Evolutionary conservation across 1,140 invertebrate genomes (phyloP).

Genomic region (Eumaeus atala): DNA sequence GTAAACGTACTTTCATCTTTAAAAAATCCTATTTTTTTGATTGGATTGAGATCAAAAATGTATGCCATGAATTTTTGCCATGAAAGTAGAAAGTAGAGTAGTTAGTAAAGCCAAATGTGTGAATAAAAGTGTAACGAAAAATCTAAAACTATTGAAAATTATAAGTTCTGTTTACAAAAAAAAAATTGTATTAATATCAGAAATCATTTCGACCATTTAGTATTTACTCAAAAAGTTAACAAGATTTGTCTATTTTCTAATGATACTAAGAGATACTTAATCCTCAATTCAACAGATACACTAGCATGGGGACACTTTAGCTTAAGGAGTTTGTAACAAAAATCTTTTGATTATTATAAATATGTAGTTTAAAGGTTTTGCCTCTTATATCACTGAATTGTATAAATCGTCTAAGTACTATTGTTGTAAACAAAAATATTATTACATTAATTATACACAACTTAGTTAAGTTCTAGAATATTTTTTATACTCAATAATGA

Average conservation of each 20-base stretch:
- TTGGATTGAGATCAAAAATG: constrained; percentile 11
- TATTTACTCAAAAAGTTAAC: constrained; percentile 32
- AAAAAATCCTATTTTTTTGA: no score
- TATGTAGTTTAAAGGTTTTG: no score
- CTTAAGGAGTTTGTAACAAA: background rate
- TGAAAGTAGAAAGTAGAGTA: constrained; percentile 13
- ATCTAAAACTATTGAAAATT: constrained; percentile 27
- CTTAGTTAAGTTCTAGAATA: background rate
- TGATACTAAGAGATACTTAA: constrained; percentile 23
- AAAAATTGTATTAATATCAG: constrained; percentile 27
- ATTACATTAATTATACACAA: background rate
- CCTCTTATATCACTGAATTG: no score
- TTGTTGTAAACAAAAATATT: background rate
- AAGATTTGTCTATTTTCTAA: constrained; percentile 26
- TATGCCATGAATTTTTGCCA: constrained; percentile 13
- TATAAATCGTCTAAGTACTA: no score
- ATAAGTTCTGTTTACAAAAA: constrained; percentile 28
- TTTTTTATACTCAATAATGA: background rate
- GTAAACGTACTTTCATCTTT: no score
- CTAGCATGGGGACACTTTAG: constrained; percentile 27
- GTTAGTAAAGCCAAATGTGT: constrained; percentile 26
- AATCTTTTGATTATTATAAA: no score
- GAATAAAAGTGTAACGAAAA: constrained; percentile 23
- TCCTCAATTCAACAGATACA: constrained; percentile 18
- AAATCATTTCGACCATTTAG: constrained; percentile 30